A percentile compares a stretch with the other conserved stretches of the same genome.
phyloP scores from a whole-genome alignment of 2,888 invertebrate genomes.

The Agonopterix arenella region DNA sequence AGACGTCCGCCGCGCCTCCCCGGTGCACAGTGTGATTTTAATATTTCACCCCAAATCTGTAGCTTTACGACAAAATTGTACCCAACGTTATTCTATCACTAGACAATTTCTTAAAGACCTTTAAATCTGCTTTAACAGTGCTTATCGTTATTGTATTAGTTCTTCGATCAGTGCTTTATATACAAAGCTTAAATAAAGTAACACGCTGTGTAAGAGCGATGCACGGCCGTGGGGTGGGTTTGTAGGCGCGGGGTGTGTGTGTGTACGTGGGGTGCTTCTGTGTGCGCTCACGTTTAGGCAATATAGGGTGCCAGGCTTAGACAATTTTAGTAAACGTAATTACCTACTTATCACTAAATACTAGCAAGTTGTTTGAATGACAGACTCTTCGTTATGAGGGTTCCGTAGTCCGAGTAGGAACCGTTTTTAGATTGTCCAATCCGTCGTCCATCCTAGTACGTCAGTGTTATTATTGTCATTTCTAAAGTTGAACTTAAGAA shows the following conservation, averaged over 20 bases:
- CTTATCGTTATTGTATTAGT: too few relatives aligned
- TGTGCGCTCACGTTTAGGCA: constrained; percentile 45
- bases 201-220: constrained; percentile 43
- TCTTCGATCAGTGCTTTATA: neutral
- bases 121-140: too few relatives aligned
- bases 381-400: too few relatives aligned
- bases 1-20: constrained; percentile 66
- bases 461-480: too few relatives aligned
- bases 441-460: too few relatives aligned
- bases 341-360: constrained; percentile 41
- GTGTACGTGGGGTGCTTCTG: constrained; percentile 12
- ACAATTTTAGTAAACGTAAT: constrained; percentile 44
- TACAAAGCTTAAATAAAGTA: constrained; percentile 14
- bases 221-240: constrained; percentile 53
- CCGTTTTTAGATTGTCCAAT: too few relatives aligned
- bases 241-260: constrained; percentile 33
- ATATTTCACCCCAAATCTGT: constrained; percentile 11
- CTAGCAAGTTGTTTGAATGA: constrained; percentile 20
- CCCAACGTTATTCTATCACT: too few relatives aligned
- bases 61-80: neutral
- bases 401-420: too few relatives aligned
- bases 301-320: constrained; percentile 59
- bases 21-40: constrained; percentile 48
- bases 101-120: too few relatives aligned
- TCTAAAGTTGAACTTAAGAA: too few relatives aligned